phyloP scores from a whole-genome alignment of 2,113 vertebrate species.

The Malurus elegans region DNA sequence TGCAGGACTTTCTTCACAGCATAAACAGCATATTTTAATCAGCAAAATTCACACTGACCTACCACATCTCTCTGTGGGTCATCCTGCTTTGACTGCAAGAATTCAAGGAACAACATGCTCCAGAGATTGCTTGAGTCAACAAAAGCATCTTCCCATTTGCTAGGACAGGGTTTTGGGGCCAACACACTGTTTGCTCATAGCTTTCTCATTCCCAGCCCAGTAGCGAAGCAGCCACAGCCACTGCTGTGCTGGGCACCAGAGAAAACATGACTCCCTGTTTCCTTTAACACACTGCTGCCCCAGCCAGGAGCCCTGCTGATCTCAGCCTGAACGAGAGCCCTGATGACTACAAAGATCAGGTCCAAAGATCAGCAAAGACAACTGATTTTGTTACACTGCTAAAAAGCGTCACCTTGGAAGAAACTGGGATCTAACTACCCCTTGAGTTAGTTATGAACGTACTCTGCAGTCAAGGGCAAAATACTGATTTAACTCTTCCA shows the following conservation, averaged over 20 bases:
- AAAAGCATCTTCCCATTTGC: background rate
- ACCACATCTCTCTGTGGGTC: background rate
- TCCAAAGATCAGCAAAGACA: background rate
- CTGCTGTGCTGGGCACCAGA: background rate
- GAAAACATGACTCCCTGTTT: background rate
- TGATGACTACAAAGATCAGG: background rate
- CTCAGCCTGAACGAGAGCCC: background rate
- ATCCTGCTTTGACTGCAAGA: background rate
- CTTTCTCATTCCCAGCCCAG: background rate
- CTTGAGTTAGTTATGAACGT: background rate
- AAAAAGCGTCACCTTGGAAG: background rate
- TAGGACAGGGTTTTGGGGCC: background rate
- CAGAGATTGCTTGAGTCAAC: background rate
- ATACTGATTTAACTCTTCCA: background rate
- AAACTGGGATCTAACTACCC: background rate
- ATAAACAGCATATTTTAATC: background rate
- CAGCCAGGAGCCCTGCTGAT: background rate
- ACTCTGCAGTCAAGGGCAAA: background rate
- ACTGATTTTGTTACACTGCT: rapidly evolving
- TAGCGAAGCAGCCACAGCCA: background rate
- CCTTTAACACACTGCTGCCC: background rate
- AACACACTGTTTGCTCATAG: background rate
- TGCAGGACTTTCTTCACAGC: background rate
- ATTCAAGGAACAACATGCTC: background rate
- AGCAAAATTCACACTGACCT: background rate